Conservation (phyloP, 2,797 vertebrate genomes). For the Mus caroli region DNA sequence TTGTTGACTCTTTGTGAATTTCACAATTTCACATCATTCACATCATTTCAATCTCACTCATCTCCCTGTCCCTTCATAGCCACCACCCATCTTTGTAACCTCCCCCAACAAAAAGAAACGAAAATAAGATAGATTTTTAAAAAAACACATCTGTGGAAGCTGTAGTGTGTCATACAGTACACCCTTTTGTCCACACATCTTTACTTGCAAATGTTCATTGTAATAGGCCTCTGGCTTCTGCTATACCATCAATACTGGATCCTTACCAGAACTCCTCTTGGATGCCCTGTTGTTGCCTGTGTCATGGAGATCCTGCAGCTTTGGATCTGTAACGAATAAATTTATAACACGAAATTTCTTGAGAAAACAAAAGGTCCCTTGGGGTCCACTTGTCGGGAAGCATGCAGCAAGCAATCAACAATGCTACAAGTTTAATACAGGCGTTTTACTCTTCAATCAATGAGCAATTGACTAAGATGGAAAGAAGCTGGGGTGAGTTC, state of each 20-base stretch:
- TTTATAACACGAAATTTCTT: conserved; percentile 26
- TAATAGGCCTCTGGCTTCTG: not conserved
- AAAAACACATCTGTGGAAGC: not conserved
- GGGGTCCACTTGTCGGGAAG: not conserved
- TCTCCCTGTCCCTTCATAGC: not conserved
- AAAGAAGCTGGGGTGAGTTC: not conserved
- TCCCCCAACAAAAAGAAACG: not conserved
- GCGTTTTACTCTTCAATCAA: not conserved
- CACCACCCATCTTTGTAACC: not conserved
- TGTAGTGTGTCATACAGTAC: not conserved
- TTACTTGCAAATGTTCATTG: not conserved
- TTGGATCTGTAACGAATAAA: conserved; percentile 23
- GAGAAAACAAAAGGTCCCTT: not conserved
- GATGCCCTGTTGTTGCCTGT: not conserved
- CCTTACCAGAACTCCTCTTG: not conserved
- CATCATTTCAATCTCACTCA: not conserved
- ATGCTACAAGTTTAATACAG: not conserved
- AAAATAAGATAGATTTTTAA: not conserved
- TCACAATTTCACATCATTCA: not conserved
- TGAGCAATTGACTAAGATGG: not conserved
- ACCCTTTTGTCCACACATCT: not conserved
- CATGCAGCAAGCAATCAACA: not conserved
- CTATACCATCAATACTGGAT: not conserved
- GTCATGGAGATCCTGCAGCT: not conserved
- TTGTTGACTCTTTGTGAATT: not conserved